Evolutionary conservation across 2,888 invertebrate species (phyloP).

Genomic region (Chrysotoxum bicinctum): DNA sequence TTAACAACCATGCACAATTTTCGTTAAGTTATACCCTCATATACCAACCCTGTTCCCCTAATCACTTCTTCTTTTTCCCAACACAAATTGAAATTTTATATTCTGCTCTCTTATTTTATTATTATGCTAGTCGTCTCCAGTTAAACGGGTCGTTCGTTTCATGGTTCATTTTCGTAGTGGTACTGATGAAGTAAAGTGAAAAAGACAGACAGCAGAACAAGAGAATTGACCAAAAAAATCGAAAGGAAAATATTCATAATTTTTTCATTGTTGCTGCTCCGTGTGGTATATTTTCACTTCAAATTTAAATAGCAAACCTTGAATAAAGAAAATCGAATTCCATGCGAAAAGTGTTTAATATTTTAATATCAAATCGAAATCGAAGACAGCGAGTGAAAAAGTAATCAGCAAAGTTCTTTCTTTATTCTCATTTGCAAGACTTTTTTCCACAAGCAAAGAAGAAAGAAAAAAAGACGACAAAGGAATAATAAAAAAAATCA

Average conservation of each 20-base stretch:
- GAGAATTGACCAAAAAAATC: constrained; percentile 37
- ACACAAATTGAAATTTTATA: constrained; percentile 28
- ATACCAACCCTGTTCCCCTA: constrained; percentile 15
- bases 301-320: neutral
- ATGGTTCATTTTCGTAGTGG: constrained; percentile 59
- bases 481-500: constrained; percentile 57
- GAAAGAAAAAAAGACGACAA: constrained; percentile 57
- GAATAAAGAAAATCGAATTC: constrained; percentile 7
- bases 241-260: constrained; percentile 49
- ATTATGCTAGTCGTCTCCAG: constrained; percentile 65
- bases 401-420: constrained; percentile 31
- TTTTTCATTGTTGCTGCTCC: constrained; percentile 54
- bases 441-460: constrained; percentile 31
- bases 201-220: constrained; percentile 36
- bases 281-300: constrained; percentile 25
- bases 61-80: constrained; percentile 10
- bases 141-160: constrained; percentile 68
- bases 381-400: constrained; percentile 45
- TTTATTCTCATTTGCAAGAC: constrained; percentile 53
- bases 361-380: constrained; percentile 39
- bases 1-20: neutral
- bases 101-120: constrained; percentile 50
- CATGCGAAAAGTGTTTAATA: constrained; percentile 44
- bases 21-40: constrained; percentile 48
- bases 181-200: constrained; percentile 50